phyloP scores from a whole-genome alignment of 2,888 invertebrate species.

The Sarcophaga caerulescens region DNA sequence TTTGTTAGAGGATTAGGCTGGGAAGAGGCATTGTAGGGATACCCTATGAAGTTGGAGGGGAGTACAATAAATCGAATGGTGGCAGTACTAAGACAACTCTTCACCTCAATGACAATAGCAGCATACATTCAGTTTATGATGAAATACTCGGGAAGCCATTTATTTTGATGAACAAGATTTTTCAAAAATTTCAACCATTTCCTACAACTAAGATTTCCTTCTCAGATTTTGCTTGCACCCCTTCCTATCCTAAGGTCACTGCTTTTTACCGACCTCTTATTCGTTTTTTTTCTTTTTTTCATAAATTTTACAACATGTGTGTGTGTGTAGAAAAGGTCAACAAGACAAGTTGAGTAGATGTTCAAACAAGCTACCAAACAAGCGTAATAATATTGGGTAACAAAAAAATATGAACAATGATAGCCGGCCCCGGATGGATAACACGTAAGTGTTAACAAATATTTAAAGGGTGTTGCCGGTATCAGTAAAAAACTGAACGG shows the following conservation, averaged over 20 bases:
- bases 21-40: too few species aligned
- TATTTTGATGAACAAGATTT: too few species aligned
- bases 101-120: too few species aligned
- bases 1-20: too few species aligned
- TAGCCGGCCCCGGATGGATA: constrained; percentile 50
- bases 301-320: not conserved
- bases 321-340: constrained; percentile 47
- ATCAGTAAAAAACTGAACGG: not conserved
- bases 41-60: too few species aligned
- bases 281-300: not conserved
- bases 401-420: constrained; percentile 53
- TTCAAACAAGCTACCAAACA: constrained; percentile 54
- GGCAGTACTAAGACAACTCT: too few species aligned
- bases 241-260: not conserved
- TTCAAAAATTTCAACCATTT: too few species aligned
- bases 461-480: constrained; percentile 64
- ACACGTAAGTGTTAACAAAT: constrained; percentile 68
- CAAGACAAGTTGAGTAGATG: constrained; percentile 51
- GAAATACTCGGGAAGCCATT: too few species aligned
- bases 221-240: too few species aligned
- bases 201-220: too few species aligned
- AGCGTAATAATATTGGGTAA: constrained; percentile 37
- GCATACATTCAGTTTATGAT: too few species aligned
- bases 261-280: not conserved
- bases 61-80: too few species aligned